A percentile compares a stretch with the other conserved stretches of the same genome.
Conservation (phyloP, 1,140 invertebrate species). For the Lordiphosa stackelbergi region DNA sequence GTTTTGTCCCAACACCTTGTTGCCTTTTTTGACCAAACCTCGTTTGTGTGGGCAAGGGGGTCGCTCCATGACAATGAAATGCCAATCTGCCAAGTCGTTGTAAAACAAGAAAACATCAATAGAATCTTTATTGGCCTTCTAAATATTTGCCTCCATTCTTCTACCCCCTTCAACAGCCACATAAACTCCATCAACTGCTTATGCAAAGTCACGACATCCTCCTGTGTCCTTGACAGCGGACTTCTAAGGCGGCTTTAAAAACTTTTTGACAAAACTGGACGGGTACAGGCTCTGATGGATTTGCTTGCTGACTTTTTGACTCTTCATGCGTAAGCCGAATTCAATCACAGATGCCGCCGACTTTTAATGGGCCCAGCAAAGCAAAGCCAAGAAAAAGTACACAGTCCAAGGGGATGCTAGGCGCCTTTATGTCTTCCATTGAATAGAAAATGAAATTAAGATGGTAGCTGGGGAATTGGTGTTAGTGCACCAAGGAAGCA, state of each 20-base stretch:
- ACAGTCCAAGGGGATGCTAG: slow-evolving; percentile 7
- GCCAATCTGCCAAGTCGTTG: slow-evolving; percentile 43
- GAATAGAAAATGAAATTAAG: slow-evolving; percentile 49
- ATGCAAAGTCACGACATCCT: slow-evolving; percentile 50
- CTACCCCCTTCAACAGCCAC: slow-evolving; percentile 17
- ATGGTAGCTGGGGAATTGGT: slow-evolving; percentile 37
- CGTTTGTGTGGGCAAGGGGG: slow-evolving; percentile 5
- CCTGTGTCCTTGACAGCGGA: slow-evolving; percentile 61
- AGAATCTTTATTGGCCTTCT: slow-evolving; percentile 67
- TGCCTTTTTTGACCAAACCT: slow-evolving; percentile 13
- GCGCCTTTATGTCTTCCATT: slow-evolving; percentile 61
- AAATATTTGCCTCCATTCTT: slow-evolving; percentile 53
- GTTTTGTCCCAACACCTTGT: slow-evolving; percentile 16
- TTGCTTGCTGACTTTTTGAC: slow-evolving; percentile 46
- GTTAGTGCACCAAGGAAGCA: slow-evolving; percentile 17
- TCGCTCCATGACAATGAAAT: slow-evolving; percentile 50
- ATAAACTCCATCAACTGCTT: slow-evolving; percentile 14
- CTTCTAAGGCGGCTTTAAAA: slow-evolving; percentile 59
- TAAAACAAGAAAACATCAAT: slow-evolving; percentile 64
- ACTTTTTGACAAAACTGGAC: slow-evolving; percentile 16
- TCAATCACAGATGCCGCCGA: slow-evolving; percentile 51
- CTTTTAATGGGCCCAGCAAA: slow-evolving; percentile 31
- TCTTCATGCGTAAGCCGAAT: slow-evolving; percentile 66
- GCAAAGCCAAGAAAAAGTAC: slow-evolving; percentile 8
- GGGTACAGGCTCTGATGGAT: slow-evolving; percentile 36